phyloP scores from a whole-genome alignment of 2,797 vertebrate species.

The Siniperca scherzeri region DNA sequence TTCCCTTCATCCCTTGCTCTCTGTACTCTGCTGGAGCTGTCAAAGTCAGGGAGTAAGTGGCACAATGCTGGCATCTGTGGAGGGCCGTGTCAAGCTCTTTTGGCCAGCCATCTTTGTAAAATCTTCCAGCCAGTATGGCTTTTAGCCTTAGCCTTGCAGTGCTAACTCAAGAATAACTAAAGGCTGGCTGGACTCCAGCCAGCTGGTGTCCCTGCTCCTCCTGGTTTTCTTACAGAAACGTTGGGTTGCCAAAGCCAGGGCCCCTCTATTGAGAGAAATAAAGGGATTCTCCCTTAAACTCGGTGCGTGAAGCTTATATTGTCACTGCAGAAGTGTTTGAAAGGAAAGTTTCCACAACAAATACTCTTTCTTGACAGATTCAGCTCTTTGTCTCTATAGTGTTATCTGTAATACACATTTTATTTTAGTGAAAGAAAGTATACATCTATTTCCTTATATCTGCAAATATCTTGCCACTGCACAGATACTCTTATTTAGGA shows the following conservation, averaged over 20 bases:
- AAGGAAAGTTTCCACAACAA: conserved; percentile 19
- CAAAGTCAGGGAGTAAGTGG: conserved; percentile 76
- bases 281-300: conserved; percentile 45
- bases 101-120: conserved; percentile 76
- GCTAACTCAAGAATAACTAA: conserved; percentile 75
- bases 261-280: conserved; percentile 49
- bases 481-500: conserved; percentile 52
- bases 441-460: conserved; percentile 41
- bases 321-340: conserved; percentile 28
- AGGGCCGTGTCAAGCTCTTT: conserved; percentile 72
- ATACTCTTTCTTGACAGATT: conserved; percentile 12
- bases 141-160: conserved; percentile 62
- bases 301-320: conserved; percentile 11
- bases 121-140: conserved; percentile 62
- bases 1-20: conserved; percentile 40
- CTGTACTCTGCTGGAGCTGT: conserved; percentile 74
- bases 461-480: conserved; percentile 43
- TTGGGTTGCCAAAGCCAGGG: conserved; percentile 46
- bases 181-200: conserved; percentile 69
- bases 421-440: conserved; percentile 24
- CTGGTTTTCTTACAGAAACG: conserved; percentile 54
- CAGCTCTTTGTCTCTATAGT: conserved; percentile 17
- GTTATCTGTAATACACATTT: conserved; percentile 5
- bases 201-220: conserved; percentile 54
- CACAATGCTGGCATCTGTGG: conserved; percentile 75